Evolutionary conservation across 2,888 invertebrate genomes (phyloP).

Genomic region (Drosophila mettleri): DNA sequence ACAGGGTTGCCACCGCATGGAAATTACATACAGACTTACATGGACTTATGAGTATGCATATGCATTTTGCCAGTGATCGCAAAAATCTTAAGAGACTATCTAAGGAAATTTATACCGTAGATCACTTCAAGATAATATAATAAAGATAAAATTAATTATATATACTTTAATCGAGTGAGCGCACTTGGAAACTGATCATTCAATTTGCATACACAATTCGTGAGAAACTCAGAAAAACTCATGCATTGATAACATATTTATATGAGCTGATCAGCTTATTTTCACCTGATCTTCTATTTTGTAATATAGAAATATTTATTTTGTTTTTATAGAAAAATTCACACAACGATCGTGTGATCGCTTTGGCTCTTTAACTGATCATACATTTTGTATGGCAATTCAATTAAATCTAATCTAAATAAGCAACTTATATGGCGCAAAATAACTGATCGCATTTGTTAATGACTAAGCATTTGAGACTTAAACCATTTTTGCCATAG

Average conservation of each 20-base stretch:
- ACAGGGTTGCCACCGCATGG: conserved; percentile 4
- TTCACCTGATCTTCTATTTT: not conserved
- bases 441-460: conserved; percentile 14
- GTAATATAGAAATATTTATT: not conserved
- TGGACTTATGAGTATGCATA: too few species aligned
- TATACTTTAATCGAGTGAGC: not conserved
- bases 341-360: conserved; percentile 4
- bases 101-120: not conserved
- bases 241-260: not conserved
- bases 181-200: not conserved
- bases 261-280: not conserved
- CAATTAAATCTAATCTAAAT: conserved; percentile 40
- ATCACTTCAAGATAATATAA: not conserved
- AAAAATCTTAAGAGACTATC: not conserved
- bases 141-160: too few species aligned
- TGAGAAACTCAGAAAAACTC: not conserved
- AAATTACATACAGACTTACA: not conserved
- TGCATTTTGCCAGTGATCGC: not conserved
- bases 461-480: conserved; percentile 37
- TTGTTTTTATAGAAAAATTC: not conserved
- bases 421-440: conserved; percentile 22
- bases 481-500: conserved; percentile 13
- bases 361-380: conserved; percentile 15
- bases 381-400: conserved; percentile 2
- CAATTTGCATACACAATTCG: not conserved